Evolutionary conservation across 2,797 vertebrate species (phyloP).

Genomic region (Myotis daubentonii): DNA sequence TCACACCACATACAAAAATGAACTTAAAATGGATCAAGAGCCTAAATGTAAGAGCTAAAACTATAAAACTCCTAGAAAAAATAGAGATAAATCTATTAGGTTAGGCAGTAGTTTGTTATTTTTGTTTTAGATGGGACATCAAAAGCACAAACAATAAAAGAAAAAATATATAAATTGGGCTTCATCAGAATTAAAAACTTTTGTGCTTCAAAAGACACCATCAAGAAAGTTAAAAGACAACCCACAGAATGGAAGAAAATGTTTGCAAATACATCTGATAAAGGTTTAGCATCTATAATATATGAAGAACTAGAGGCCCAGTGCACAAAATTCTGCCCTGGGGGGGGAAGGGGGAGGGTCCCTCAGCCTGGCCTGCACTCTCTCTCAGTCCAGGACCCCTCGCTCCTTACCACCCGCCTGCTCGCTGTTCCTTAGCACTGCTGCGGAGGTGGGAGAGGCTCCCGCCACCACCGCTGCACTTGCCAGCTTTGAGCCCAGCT

Average conservation of each 20-base stretch:
- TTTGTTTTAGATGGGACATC: neutral
- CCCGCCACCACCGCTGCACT: no score
- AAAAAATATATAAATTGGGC: neutral
- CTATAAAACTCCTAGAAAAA: neutral
- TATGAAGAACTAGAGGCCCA: neutral
- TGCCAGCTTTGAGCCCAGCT: no score
- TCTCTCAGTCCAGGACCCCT: no score
- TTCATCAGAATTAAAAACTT: neutral
- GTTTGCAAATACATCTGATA: constrained; percentile 8
- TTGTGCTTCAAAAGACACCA: neutral
- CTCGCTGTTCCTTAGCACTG: no score
- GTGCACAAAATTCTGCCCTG: no score
- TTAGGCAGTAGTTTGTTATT: neutral
- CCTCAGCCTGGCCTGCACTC: no score
- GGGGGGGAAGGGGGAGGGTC: rapidly evolving
- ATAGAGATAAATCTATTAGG: neutral
- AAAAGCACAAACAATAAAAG: constrained; percentile 33
- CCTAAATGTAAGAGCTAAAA: neutral
- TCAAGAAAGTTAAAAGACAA: constrained; percentile 29
- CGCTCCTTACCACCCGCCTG: no score
- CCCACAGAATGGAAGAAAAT: neutral
- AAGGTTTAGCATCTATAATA: neutral
- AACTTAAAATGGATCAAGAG: neutral
- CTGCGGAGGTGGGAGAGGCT: no score
- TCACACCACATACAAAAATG: neutral